These are phyloP conservation scores for Sylvietta virens DNA, from an alignment of 2,113 vertebrate genomes.

Conservation along the genomic window DNA sequence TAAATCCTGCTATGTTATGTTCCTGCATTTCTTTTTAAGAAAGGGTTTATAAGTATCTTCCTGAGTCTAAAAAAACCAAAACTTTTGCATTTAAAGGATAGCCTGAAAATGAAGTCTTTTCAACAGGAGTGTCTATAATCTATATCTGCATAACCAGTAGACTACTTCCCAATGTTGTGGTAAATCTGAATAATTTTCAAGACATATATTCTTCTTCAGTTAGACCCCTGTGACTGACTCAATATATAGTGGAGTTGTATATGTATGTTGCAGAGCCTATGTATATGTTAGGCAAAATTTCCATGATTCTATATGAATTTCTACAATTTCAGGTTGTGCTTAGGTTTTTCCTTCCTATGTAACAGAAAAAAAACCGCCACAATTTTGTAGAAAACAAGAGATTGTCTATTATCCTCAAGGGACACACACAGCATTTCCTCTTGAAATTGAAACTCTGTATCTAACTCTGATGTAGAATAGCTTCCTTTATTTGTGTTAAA, in stretches of 20 bases:
- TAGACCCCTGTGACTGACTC: background rate
- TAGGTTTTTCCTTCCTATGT: constrained; percentile 24
- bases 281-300: background rate
- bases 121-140: background rate
- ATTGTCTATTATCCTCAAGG: background rate
- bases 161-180: background rate
- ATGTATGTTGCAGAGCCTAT: background rate
- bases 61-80: background rate
- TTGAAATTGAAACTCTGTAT: constrained; percentile 55
- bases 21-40: background rate
- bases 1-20: background rate
- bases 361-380: background rate
- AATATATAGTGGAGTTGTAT: background rate
- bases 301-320: background rate
- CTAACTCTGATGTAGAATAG: constrained; percentile 54
- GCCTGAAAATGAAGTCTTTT: constrained; percentile 10
- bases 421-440: constrained; percentile 11
- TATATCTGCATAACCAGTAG: constrained; percentile 4
- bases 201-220: constrained; percentile 11
- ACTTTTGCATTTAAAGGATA: background rate
- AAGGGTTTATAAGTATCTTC: background rate
- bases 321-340: constrained; percentile 51
- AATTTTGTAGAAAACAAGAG: constrained; percentile 35
- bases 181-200: constrained; percentile 36
- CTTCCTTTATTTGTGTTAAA: constrained; percentile 39